These are phyloP conservation scores for Elegia similella DNA, from an alignment of 2,888 invertebrate species.

Conservation along the genomic window DNA sequence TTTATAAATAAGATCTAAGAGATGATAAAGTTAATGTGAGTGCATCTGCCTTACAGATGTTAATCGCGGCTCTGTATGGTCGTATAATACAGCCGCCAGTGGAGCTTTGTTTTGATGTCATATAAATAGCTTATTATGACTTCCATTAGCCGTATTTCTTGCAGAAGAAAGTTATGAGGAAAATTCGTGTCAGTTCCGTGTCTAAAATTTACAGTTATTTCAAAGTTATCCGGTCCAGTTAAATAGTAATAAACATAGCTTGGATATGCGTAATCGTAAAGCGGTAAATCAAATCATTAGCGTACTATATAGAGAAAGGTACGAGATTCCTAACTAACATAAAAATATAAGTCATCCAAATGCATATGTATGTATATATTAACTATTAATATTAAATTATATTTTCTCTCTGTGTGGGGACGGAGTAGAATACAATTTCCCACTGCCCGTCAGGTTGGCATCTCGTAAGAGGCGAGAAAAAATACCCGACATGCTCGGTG, in stretches of 20 bases:
- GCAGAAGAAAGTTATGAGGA: constrained; percentile 40
- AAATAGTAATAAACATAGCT: constrained; percentile 7
- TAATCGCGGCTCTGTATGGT: constrained; percentile 58
- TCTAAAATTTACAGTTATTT: constrained; percentile 34
- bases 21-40: constrained; percentile 17
- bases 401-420: too few species aligned
- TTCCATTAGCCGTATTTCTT: constrained; percentile 42
- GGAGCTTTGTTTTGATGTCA: constrained; percentile 59
- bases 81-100: constrained; percentile 44
- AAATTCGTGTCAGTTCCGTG: constrained; percentile 65
- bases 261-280: neutral
- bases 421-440: too few species aligned
- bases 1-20: constrained; percentile 14
- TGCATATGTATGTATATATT: too few species aligned
- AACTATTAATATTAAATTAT: too few species aligned
- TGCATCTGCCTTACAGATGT: constrained; percentile 54
- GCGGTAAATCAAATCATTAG: too few species aligned
- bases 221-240: constrained; percentile 14
- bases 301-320: too few species aligned
- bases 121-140: constrained; percentile 64
- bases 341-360: too few species aligned
- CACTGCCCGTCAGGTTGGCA: too few species aligned
- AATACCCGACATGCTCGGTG: too few species aligned
- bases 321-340: too few species aligned
- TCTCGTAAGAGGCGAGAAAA: too few species aligned